Evolutionary conservation across 2,113 vertebrate species (phyloP).

Genomic region (Callithrix jacchus): DNA sequence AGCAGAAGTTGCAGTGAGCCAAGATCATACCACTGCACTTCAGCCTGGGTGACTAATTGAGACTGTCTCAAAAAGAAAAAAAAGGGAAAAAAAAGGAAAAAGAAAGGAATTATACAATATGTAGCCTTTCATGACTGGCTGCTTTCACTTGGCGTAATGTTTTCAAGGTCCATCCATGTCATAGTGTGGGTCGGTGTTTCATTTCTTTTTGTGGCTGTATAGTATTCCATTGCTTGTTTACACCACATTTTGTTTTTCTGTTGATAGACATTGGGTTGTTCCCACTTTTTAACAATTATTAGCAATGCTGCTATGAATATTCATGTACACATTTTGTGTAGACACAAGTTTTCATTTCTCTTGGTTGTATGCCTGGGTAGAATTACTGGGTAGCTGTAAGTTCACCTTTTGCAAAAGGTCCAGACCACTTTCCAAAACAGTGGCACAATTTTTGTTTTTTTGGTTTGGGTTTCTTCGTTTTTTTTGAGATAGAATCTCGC

Average conservation of each 20-base stretch:
- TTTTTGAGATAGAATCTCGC: no score
- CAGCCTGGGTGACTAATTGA: no score
- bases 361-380: accelerated
- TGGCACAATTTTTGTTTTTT: no score
- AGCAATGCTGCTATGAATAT: accelerated
- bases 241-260: background rate
- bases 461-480: no score
- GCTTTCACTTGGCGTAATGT: accelerated
- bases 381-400: accelerated
- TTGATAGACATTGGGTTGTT: background rate
- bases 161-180: background rate
- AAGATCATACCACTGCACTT: no score
- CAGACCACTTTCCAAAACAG: no score
- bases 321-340: accelerated
- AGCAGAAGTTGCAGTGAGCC: no score
- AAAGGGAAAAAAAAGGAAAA: no score
- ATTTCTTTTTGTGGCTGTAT: background rate
- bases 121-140: background rate
- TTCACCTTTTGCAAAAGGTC: background rate
- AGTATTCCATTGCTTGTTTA: no score
- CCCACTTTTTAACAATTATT: background rate
- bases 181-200: accelerated
- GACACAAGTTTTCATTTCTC: accelerated
- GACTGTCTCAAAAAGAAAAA: no score
- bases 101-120: accelerated